These are phyloP conservation scores for Drosophila nr. medialis DNA, from an alignment of 2,888 invertebrate genomes.

Conservation along the genomic window DNA sequence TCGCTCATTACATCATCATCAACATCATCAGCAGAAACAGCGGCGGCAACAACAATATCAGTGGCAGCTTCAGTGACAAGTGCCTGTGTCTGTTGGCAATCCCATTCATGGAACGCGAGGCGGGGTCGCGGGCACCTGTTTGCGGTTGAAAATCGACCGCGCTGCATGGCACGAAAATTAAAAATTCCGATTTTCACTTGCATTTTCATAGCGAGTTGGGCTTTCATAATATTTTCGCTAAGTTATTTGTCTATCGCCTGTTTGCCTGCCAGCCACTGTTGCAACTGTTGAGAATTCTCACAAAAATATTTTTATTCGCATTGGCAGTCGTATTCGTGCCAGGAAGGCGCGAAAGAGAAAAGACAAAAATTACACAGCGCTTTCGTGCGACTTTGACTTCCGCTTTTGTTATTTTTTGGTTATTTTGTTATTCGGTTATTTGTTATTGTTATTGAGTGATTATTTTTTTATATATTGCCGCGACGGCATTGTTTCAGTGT, in stretches of 20 bases:
- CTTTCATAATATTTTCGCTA: constrained; percentile 77
- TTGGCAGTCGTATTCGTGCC: constrained; percentile 69
- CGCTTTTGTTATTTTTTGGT: constrained; percentile 63
- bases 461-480: constrained; percentile 53
- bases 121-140: constrained; percentile 29
- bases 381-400: constrained; percentile 73
- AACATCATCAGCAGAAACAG: constrained; percentile 41
- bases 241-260: constrained; percentile 64
- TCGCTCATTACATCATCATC: constrained; percentile 74
- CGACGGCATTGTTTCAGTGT: constrained; percentile 65
- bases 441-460: constrained; percentile 72
- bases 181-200: constrained; percentile 81
- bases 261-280: constrained; percentile 36
- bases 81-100: constrained; percentile 40
- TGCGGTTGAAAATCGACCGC: constrained; percentile 76
- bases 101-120: constrained; percentile 20
- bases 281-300: constrained; percentile 75
- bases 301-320: constrained; percentile 55
- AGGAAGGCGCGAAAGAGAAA: constrained; percentile 70
- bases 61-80: constrained; percentile 57
- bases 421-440: constrained; percentile 50
- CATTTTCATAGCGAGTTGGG: constrained; percentile 46
- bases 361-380: constrained; percentile 73
- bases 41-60: constrained; percentile 32
- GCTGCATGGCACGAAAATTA: constrained; percentile 68